phyloP scores from a whole-genome alignment of 1,140 invertebrate species.

The Tigriopus japonicus region DNA sequence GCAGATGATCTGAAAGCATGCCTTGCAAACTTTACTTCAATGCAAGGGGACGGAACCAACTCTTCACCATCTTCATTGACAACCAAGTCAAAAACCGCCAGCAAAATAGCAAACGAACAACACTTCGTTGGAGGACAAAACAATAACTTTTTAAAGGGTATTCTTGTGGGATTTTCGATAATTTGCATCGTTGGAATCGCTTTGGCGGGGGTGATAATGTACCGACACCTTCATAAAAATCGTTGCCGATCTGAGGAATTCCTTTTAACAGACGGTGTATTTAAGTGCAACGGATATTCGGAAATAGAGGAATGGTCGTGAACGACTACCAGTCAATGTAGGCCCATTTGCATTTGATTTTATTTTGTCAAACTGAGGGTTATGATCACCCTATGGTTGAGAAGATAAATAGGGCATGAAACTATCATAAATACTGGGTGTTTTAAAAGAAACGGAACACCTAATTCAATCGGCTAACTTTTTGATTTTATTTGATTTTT shows the following conservation, averaged over 20 bases:
- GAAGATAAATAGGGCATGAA: too few relatives aligned
- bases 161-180: not conserved
- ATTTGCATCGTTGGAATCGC: not conserved
- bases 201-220: not conserved
- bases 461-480: too few relatives aligned
- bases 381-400: too few relatives aligned
- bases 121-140: not conserved
- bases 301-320: too few relatives aligned
- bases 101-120: not conserved
- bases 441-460: too few relatives aligned
- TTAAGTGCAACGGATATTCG: too few relatives aligned
- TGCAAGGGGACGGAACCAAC: not conserved
- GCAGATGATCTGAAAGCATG: not conserved
- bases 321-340: too few relatives aligned
- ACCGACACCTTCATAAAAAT: not conserved
- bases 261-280: not conserved
- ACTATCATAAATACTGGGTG: too few relatives aligned
- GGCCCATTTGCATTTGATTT: too few relatives aligned
- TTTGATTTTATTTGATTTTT: too few relatives aligned
- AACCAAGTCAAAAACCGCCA: not conserved
- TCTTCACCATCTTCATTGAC: not conserved
- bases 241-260: not conserved
- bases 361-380: too few relatives aligned
- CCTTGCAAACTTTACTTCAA: not conserved
- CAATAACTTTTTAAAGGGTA: not conserved